Evolutionary conservation across 2,113 vertebrate species (phyloP), one percentile per base, ranked within the genome.

Genomic region (Mugil cephalus): DNA sequence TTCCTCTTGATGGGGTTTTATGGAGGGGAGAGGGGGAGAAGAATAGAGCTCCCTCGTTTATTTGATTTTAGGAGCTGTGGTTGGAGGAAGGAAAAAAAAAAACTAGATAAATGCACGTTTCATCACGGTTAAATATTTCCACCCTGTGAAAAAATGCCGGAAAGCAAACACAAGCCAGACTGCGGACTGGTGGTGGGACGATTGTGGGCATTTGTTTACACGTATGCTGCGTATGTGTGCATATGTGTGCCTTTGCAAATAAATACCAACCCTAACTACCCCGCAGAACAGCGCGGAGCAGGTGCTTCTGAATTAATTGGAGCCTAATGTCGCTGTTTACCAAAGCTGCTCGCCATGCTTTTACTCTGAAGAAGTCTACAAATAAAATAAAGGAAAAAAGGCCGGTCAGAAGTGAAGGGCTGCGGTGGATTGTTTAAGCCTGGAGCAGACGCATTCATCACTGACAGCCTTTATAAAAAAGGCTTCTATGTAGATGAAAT

Each of bases 81-180:
- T 91, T 70, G 46, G 53, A 71, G 64, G 65, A 18, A 35, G 61
- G 1, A 52, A 69, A 59, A 69, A 85, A 81, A 80, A 80, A 79
- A 63, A 58, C 63, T 58, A 79, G 84, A 91, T 91, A 93, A 92
- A 93, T 92, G 89, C 89, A 92, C 74, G 89, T 89, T 91, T 90
- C 91, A 93, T 92, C 88, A 88, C 84, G 90, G 78, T 74, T 87
- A 90, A 93, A 90, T 91, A 88, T 91, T 93, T 93, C 89, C 90
- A 92, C 83, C 86, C 88, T 63, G 82, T 73, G 83, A 90, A 90
- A 87, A 92, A 91, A 90, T 84, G 84, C 83, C 30, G 60, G 84
- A 88, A 84, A 90, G 83, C 83, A 90, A 91, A 92, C 90, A 89
- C 88, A 92, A 88, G 89, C 92, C 92, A 93, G 91, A 91, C 90